Conservation (phyloP, 2,888 invertebrate species). For the Muschampia plurimacula region DNA sequence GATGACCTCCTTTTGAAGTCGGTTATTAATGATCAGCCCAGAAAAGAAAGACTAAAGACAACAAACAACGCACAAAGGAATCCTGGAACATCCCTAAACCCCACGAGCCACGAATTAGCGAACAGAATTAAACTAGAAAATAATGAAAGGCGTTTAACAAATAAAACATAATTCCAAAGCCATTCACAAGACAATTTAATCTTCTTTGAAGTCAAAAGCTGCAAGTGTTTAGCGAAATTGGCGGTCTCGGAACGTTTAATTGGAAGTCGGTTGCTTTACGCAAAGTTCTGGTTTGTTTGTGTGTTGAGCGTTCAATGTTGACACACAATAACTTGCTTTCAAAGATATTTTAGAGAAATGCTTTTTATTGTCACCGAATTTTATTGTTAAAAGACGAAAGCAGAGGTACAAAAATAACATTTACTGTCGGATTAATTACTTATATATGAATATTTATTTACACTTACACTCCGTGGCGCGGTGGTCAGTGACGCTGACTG, state of each 20-base stretch:
- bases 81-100: background rate
- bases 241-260: conserved; percentile 3
- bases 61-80: background rate
- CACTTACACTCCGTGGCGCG: too few relatives aligned
- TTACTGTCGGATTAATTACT: too few relatives aligned
- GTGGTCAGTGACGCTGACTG: too few relatives aligned
- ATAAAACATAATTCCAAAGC: conserved; percentile 5
- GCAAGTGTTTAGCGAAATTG: conserved; percentile 12
- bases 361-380: background rate
- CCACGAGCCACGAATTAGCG: background rate
- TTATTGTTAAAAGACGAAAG: too few relatives aligned
- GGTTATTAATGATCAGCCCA: too few relatives aligned
- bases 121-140: background rate
- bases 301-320: background rate
- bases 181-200: conserved; percentile 16
- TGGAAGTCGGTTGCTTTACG: background rate
- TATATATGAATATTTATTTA: too few relatives aligned
- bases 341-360: background rate
- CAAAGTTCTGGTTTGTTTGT: conserved; percentile 1
- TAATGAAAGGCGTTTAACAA: background rate
- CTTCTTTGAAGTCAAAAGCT: conserved; percentile 19
- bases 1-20: too few relatives aligned
- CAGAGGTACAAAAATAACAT: too few relatives aligned
- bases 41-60: too few relatives aligned
- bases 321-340: background rate